Conservation (phyloP, 2,113 vertebrate species). For the Macroglossus sobrinus region DNA sequence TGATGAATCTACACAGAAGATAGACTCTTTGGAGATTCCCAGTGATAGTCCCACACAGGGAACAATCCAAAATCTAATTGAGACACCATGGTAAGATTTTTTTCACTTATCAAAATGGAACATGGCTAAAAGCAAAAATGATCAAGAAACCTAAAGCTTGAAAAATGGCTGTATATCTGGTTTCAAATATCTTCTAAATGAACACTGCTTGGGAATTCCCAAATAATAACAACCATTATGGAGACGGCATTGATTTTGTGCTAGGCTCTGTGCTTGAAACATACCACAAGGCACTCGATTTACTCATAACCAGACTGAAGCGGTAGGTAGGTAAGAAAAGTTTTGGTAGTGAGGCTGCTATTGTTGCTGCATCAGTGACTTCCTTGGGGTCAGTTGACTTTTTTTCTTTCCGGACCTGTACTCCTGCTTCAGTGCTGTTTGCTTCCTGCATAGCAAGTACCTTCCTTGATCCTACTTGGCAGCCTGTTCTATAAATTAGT, state of each 20-base stretch:
- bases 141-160: background rate
- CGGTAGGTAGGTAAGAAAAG: background rate
- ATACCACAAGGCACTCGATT: too few species aligned
- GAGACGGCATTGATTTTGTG: too few species aligned
- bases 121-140: background rate
- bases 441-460: constrained; percentile 35
- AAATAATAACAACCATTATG: background rate
- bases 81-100: background rate
- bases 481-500: constrained; percentile 21
- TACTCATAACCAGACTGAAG: background rate
- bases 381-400: background rate
- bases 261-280: background rate
- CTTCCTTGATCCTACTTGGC: constrained; percentile 48
- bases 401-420: background rate
- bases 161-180: background rate
- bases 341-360: background rate
- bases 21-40: background rate
- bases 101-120: background rate
- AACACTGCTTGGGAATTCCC: background rate
- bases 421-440: background rate
- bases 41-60: background rate
- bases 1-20: background rate
- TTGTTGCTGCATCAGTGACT: background rate
- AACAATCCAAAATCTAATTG: background rate
- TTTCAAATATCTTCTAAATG: background rate